phyloP scores from a whole-genome alignment of 2,113 vertebrate species.

The Tyrannus savana region DNA sequence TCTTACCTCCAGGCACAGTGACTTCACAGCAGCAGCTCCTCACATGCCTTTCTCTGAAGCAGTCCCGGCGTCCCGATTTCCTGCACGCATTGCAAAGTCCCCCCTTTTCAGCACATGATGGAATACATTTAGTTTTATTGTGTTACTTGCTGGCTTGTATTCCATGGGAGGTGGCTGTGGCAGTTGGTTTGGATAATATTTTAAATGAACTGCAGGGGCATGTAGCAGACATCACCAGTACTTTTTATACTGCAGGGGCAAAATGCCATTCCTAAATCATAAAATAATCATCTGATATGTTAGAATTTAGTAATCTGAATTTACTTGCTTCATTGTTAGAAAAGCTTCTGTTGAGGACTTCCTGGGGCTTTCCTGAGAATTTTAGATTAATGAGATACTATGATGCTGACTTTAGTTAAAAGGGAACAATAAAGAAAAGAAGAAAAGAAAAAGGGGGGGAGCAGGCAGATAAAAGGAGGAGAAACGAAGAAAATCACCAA shows the following conservation, averaged over 20 bases:
- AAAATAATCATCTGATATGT: not conserved
- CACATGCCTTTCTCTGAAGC: not conserved
- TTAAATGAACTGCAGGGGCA: not conserved
- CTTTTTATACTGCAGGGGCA: not conserved
- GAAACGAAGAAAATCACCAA: not conserved
- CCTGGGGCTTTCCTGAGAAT: not conserved
- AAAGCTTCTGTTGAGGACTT: not conserved
- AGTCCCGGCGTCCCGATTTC: not conserved
- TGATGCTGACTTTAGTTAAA: not conserved
- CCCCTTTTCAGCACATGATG: not conserved
- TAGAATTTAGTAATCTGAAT: not conserved
- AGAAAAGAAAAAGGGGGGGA: accelerated
- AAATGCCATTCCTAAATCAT: not conserved
- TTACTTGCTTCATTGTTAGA: not conserved
- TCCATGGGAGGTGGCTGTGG: not conserved
- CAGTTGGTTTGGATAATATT: not conserved
- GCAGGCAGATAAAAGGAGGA: not conserved
- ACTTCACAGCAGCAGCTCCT: not conserved
- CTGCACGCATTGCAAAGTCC: not conserved
- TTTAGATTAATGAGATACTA: not conserved
- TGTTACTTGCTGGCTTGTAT: not conserved
- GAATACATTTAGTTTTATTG: not conserved
- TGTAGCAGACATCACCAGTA: not conserved
- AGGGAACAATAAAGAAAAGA: not conserved
- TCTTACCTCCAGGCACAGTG: not conserved